Evolutionary conservation across 2,113 vertebrate species (phyloP).

Genomic region (Gorsachius goisagi): DNA sequence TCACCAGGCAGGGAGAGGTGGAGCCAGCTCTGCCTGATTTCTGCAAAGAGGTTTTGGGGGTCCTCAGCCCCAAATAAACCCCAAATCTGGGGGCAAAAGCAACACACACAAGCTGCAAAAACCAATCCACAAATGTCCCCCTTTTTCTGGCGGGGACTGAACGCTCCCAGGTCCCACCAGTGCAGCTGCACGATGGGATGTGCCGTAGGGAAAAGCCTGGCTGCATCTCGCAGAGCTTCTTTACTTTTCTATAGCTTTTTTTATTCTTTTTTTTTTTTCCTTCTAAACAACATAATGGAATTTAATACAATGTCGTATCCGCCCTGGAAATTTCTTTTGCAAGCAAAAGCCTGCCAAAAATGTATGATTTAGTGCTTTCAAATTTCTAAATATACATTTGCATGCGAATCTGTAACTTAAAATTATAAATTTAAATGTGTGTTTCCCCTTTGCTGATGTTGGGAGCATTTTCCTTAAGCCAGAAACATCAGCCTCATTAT

Average conservation of each 20-base stretch:
- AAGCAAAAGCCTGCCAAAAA: constrained; percentile 5
- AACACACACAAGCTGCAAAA: background rate
- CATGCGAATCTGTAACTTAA: background rate
- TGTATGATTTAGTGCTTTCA: constrained; percentile 6
- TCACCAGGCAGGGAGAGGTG: background rate
- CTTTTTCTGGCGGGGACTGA: background rate
- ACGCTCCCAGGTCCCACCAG: rapidly evolving
- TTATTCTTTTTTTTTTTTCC: background rate
- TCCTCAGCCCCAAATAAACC: background rate
- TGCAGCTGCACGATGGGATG: background rate
- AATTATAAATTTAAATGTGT: background rate
- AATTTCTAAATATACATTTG: constrained; percentile 14
- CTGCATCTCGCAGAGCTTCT: background rate
- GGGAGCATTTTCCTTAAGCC: background rate
- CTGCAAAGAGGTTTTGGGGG: background rate
- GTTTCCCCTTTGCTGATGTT: constrained; percentile 1
- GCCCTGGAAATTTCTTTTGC: background rate
- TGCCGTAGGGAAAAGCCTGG: background rate
- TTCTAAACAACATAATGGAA: background rate
- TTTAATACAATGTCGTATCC: constrained; percentile 1
- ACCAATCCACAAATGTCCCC: background rate
- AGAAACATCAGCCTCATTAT: background rate
- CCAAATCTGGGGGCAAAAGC: background rate
- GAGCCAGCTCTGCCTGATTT: rapidly evolving
- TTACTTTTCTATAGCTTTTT: background rate